These are phyloP conservation scores for Amiota communis DNA, from an alignment of 2,888 invertebrate genomes.

Conservation along the genomic window DNA sequence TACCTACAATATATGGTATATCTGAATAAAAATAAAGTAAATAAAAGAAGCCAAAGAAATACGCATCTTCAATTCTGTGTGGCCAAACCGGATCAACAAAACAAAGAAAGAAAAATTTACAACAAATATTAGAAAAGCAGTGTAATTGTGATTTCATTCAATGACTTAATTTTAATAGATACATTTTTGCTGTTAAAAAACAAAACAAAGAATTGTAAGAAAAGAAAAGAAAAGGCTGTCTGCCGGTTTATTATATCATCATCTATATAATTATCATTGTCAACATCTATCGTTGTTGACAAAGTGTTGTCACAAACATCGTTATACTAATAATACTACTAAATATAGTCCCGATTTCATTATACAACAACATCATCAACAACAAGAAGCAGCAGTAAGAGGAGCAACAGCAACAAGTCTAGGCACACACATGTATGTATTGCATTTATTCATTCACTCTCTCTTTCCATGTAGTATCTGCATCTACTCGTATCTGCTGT, in stretches of 20 bases:
- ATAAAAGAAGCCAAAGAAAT: background rate
- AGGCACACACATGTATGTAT: background rate
- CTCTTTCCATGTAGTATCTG: background rate
- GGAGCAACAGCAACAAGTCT: background rate
- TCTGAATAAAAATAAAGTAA: background rate
- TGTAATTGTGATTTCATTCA: no score
- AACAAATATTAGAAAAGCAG: no score
- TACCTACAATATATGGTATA: background rate
- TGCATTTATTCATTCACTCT: background rate
- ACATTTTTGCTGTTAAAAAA: no score
- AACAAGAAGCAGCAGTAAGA: background rate
- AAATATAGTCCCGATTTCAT: background rate
- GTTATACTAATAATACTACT: no score
- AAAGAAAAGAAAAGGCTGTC: background rate
- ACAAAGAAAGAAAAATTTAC: no score
- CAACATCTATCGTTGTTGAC: no score
- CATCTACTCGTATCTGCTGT: background rate
- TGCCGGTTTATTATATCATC: constrained; percentile 29
- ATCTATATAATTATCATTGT: background rate
- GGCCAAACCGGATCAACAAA: no score
- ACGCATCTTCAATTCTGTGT: background rate
- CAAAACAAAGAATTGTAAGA: background rate
- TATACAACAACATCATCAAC: background rate
- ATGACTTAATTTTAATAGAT: no score
- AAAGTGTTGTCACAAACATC: no score